Conservation (phyloP, 2,113 vertebrate species). For the Cephalopterus ornatus region DNA sequence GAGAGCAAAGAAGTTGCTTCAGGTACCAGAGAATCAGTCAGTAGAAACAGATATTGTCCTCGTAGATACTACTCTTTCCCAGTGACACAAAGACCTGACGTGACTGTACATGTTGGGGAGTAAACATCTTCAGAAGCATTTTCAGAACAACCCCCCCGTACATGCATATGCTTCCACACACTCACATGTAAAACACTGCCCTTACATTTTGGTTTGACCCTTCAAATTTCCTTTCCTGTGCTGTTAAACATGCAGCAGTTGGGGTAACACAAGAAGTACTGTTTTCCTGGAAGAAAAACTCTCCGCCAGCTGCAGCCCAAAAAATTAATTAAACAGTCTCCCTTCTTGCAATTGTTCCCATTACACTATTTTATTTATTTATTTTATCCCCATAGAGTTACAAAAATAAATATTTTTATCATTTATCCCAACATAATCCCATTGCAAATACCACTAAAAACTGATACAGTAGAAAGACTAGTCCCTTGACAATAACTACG, state of each 20-base stretch:
- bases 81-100: neutral
- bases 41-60: neutral
- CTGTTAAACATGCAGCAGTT: neutral
- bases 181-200: neutral
- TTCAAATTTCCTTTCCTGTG: neutral
- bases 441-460: neutral
- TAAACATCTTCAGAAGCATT: neutral
- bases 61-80: neutral
- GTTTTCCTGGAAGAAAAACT: neutral
- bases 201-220: neutral
- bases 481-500: neutral
- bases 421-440: neutral
- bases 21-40: neutral
- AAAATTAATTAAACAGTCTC: neutral
- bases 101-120: accelerated
- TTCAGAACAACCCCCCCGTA: neutral
- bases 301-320: neutral
- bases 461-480: neutral
- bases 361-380: neutral
- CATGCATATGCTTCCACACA: accelerated
- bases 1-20: neutral
- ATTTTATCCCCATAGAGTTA: neutral
- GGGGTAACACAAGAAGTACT: neutral
- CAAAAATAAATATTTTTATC: neutral
- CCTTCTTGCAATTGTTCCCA: neutral